Evolutionary conservation across 2,888 invertebrate genomes (phyloP).

Genomic region (Abrostola triplasia): DNA sequence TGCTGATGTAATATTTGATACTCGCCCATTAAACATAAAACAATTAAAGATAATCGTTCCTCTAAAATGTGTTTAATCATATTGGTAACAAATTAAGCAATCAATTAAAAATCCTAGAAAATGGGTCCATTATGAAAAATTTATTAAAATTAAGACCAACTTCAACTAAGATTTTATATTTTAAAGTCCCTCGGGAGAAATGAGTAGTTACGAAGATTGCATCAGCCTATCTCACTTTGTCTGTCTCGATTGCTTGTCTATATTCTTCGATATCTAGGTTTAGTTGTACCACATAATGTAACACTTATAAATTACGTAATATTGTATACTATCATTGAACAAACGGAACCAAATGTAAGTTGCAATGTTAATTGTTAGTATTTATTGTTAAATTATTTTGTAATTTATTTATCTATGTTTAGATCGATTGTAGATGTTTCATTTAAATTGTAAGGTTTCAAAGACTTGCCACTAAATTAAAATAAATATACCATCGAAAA

Average conservation of each 20-base stretch:
- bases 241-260: slow-evolving; percentile 42
- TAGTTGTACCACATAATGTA: slow-evolving; percentile 14
- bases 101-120: slow-evolving; percentile 5
- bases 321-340: slow-evolving; percentile 48
- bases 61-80: background rate
- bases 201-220: slow-evolving; percentile 30
- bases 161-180: background rate
- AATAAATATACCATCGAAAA: slow-evolving; percentile 2
- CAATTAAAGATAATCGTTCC: background rate
- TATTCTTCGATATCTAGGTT: slow-evolving; percentile 9
- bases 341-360: slow-evolving; percentile 79
- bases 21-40: background rate
- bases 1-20: slow-evolving; percentile 46
- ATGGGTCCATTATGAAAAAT: too few relatives aligned
- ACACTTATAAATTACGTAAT: slow-evolving; percentile 21
- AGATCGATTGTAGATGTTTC: slow-evolving; percentile 40
- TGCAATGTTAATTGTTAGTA: slow-evolving; percentile 69
- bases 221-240: slow-evolving; percentile 32
- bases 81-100: slow-evolving; percentile 11
- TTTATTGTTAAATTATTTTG: slow-evolving; percentile 64
- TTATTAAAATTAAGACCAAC: too few relatives aligned
- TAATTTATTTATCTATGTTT: slow-evolving; percentile 60
- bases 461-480: slow-evolving; percentile 71
- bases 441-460: slow-evolving; percentile 52
- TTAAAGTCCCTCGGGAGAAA: slow-evolving; percentile 7